Conservation (phyloP, 2,113 vertebrate genomes). For the Dasyurus viverrinus region DNA sequence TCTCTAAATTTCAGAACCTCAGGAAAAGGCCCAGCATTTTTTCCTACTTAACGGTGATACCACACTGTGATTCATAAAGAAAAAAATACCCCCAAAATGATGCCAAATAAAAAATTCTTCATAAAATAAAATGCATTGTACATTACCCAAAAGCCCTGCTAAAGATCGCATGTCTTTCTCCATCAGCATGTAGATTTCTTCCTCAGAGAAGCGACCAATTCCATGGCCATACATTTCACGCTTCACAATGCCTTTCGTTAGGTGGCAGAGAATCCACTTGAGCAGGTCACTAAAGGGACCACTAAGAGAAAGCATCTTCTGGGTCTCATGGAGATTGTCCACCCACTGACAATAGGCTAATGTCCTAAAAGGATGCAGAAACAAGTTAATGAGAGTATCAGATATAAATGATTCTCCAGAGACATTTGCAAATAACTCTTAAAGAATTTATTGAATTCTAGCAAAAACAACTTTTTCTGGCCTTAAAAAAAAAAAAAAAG, state of each 20-base stretch:
- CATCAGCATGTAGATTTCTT: conserved; percentile 96
- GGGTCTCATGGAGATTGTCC: conserved; percentile 95
- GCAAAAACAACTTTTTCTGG: not conserved
- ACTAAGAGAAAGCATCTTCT: conserved; percentile 92
- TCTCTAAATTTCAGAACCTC: not conserved
- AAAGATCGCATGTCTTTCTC: conserved; percentile 98
- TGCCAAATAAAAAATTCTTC: not conserved
- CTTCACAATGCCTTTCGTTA: conserved; percentile 95
- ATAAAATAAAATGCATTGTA: not conserved
- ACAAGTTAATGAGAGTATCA: conserved; percentile 62
- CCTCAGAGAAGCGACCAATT: conserved; percentile 95
- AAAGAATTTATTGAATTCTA: not conserved
- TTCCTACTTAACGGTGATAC: not conserved
- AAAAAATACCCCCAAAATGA: conserved; percentile 37
- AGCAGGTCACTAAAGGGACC: conserved; percentile 95
- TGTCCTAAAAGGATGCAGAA: conserved; percentile 87
- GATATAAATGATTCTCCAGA: conserved; percentile 15
- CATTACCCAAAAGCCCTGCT: conserved; percentile 93
- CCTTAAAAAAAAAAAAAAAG: conserved; percentile 1
- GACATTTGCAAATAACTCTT: not conserved
- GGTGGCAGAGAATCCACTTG: conserved; percentile 94
- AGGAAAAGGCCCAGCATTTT: not conserved
- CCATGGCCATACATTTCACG: conserved; percentile 98
- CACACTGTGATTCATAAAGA: not conserved
- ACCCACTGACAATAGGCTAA: conserved; percentile 98